These are phyloP conservation scores for Oophaga pumilio DNA, from an alignment of 2,113 vertebrate genomes.

Conservation along the genomic window DNA sequence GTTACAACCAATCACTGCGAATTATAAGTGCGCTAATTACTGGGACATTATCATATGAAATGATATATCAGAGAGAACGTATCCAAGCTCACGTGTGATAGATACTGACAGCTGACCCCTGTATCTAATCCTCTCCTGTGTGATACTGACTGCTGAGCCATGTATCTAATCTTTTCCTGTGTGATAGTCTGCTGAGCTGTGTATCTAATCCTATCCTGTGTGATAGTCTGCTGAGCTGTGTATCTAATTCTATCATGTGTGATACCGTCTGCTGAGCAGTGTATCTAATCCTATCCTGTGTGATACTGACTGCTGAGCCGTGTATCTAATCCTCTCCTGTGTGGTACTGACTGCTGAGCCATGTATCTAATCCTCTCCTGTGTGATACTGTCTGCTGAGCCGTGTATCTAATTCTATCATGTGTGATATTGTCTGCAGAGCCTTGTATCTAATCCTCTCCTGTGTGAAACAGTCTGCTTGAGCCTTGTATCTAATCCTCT, in stretches of 20 bases:
- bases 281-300: background rate
- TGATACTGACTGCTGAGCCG: background rate
- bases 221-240: background rate
- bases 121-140: background rate
- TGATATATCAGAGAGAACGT: background rate
- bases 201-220: background rate
- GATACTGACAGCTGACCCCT: background rate
- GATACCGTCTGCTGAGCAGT: background rate
- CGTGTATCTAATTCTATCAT: too few species aligned
- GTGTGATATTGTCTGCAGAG: too few species aligned
- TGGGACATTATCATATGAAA: background rate
- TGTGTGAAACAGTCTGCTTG: too few species aligned
- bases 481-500: too few species aligned
- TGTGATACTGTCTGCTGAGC: too few species aligned
- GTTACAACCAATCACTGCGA: background rate
- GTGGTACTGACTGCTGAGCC: background rate
- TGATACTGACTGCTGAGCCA: background rate
- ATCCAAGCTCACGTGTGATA: background rate
- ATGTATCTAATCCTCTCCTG: too few species aligned
- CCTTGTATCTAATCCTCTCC: too few species aligned
- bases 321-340: background rate
- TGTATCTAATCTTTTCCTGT: background rate
- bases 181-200: background rate
- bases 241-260: background rate
- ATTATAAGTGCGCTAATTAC: background rate